Conservation (phyloP, 1,140 invertebrate genomes). For the Aphis gossypii region DNA sequence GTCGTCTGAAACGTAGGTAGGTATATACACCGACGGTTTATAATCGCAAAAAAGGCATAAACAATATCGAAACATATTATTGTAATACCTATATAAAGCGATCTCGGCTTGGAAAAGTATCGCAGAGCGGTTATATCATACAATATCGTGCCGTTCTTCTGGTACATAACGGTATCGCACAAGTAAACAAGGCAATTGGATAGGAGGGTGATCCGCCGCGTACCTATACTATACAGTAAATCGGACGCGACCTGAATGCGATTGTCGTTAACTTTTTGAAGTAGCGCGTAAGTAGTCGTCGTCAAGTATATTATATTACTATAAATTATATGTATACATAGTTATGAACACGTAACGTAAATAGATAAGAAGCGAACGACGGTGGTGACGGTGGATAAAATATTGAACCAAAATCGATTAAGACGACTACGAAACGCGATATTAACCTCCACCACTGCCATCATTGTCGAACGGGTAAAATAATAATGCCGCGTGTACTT, state of each 20-base stretch:
- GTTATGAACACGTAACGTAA: not conserved
- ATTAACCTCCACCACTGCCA: not conserved
- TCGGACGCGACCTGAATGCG: not conserved
- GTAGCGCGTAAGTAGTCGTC: not conserved
- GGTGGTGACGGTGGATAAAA: not conserved
- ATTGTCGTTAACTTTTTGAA: not conserved
- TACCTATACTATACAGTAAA: not conserved
- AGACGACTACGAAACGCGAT: not conserved
- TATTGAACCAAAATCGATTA: not conserved
- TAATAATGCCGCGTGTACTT: not conserved
- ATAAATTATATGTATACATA: not conserved
- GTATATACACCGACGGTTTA: too few species aligned
- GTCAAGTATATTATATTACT: not conserved
- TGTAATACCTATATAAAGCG: not conserved
- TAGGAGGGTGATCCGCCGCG: not conserved
- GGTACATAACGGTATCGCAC: not conserved
- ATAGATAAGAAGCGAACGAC: not conserved
- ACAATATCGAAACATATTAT: too few species aligned
- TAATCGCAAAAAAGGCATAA: too few species aligned
- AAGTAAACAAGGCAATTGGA: not conserved
- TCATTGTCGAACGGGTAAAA: not conserved
- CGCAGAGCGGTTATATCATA: not conserved
- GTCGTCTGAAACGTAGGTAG: too few species aligned
- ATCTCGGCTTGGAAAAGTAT: not conserved
- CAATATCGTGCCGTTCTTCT: not conserved